A percentile compares a stretch with the other conserved stretches of the same genome.
Conservation (phyloP, 1,140 invertebrate genomes). For the Temnothorax longispinosus region DNA sequence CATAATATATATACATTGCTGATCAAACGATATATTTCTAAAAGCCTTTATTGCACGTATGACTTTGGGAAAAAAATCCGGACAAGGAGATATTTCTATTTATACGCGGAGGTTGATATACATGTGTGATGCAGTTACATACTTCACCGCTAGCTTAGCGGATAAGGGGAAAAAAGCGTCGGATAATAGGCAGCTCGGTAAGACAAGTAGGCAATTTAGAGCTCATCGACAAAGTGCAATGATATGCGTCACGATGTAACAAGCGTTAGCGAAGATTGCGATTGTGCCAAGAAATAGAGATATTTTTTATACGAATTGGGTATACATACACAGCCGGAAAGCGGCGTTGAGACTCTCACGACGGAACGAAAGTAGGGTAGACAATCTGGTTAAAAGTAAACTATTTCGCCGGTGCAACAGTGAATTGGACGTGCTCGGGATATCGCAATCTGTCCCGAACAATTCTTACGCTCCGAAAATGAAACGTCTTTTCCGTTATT, state of each 20-base stretch:
- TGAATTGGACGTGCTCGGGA: conserved; percentile 34
- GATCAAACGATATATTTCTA: neutral
- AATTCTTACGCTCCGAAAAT: conserved; percentile 39
- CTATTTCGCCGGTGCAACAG: conserved; percentile 9
- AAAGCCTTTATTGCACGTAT: neutral
- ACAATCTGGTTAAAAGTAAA: conserved; percentile 44
- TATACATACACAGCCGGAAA: conserved; percentile 21
- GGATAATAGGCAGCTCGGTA: conserved; percentile 9
- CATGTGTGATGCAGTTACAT: neutral
- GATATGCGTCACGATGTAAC: conserved; percentile 17
- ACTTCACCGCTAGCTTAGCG: neutral
- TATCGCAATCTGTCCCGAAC: neutral
- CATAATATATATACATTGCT: neutral
- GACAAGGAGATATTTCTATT: neutral
- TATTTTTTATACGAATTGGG: conserved; percentile 77
- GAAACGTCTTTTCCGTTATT: conserved; percentile 44
- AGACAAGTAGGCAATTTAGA: conserved; percentile 28
- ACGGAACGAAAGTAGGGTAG: conserved; percentile 46
- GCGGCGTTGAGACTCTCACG: conserved; percentile 1
- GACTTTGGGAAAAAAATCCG: conserved; percentile 15
- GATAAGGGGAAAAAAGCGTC: neutral
- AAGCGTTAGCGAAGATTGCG: conserved; percentile 55
- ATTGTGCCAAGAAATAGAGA: conserved; percentile 66
- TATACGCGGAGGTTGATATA: neutral
- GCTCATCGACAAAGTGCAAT: conserved; percentile 45